A percentile compares a stretch with the other conserved stretches of the same genome.
Evolutionary conservation across 2,888 invertebrate genomes (phyloP).

Genomic region (Eristalis intricaria): DNA sequence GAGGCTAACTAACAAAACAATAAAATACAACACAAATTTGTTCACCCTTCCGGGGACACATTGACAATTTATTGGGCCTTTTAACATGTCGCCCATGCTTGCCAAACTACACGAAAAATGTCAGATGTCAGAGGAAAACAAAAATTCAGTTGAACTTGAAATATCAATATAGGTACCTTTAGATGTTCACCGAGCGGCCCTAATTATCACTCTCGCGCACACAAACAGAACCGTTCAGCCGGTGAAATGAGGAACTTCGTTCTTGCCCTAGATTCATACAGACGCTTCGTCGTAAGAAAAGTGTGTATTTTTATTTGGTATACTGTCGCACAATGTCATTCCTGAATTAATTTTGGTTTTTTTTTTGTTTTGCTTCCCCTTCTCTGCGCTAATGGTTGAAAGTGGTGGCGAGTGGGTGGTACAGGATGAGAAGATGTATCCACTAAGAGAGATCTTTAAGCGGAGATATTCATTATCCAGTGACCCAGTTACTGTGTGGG

Average conservation of each 20-base stretch:
- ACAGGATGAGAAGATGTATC: too few species aligned
- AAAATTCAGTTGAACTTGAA: conserved; percentile 53
- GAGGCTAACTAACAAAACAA: not conserved
- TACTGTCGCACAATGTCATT: conserved; percentile 50
- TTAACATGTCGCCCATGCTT: conserved; percentile 7
- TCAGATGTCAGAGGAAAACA: not conserved
- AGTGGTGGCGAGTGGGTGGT: not conserved
- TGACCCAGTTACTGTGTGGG: conserved; percentile 71
- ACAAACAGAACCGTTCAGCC: conserved; percentile 1
- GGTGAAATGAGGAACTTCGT: conserved; percentile 29
- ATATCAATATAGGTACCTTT: conserved; percentile 37
- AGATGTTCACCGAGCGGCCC: conserved; percentile 24
- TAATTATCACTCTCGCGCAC: conserved; percentile 9
- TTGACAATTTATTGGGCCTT: conserved; percentile 60
- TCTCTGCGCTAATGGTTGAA: not conserved
- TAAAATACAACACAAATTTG: not conserved
- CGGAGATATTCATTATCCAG: conserved; percentile 58
- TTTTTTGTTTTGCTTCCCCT: not conserved
- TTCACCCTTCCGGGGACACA: conserved; percentile 40
- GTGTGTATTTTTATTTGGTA: conserved; percentile 5
- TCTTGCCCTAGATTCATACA: conserved; percentile 61
- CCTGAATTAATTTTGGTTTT: conserved; percentile 51
- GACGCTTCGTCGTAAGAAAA: not conserved
- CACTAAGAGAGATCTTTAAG: not conserved
- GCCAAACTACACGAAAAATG: not conserved